Conservation (phyloP, 2,888 invertebrate genomes). For the Dendrolimus houi region DNA sequence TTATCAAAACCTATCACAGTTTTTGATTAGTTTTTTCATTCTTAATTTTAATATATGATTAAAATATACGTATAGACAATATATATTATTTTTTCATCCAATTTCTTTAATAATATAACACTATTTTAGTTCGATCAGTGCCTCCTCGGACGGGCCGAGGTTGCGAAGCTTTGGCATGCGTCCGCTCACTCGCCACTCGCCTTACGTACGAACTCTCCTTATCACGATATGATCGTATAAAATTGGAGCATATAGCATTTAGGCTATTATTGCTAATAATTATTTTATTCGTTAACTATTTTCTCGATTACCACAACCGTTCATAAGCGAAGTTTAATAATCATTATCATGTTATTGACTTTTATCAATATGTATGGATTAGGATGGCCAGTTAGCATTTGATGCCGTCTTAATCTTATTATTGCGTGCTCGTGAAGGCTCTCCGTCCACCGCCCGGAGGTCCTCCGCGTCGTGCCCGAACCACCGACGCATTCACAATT, state of each 20-base stretch:
- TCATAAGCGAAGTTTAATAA: constrained; percentile 74
- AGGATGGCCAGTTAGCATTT: constrained; percentile 49
- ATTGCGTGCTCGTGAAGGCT: constrained; percentile 45
- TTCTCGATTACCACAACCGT: constrained; percentile 74
- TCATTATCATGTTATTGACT: constrained; percentile 70
- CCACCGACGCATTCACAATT: background rate
- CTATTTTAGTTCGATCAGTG: constrained; percentile 64
- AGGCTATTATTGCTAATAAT: constrained; percentile 74
- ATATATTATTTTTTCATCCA: constrained; percentile 58
- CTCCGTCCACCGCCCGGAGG: constrained; percentile 9
- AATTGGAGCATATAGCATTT: constrained; percentile 61
- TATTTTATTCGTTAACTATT: constrained; percentile 69
- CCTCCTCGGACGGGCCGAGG: constrained; percentile 19
- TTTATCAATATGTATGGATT: constrained; percentile 64
- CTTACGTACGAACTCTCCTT: constrained; percentile 36
- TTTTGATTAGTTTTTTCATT: constrained; percentile 72
- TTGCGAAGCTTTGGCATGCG: constrained; percentile 34
- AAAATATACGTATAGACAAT: constrained; percentile 75
- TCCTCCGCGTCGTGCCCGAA: background rate
- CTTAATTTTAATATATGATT: constrained; percentile 76
- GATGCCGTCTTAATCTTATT: constrained; percentile 52
- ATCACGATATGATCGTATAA: constrained; percentile 65
- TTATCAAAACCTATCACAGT: constrained; percentile 77
- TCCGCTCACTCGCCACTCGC: constrained; percentile 29
- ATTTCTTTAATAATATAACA: constrained; percentile 71